A percentile compares a stretch with the other conserved stretches of the same genome.
phyloP scores from a whole-genome alignment of 1,140 invertebrate species.

The Helicoverpa zea region DNA sequence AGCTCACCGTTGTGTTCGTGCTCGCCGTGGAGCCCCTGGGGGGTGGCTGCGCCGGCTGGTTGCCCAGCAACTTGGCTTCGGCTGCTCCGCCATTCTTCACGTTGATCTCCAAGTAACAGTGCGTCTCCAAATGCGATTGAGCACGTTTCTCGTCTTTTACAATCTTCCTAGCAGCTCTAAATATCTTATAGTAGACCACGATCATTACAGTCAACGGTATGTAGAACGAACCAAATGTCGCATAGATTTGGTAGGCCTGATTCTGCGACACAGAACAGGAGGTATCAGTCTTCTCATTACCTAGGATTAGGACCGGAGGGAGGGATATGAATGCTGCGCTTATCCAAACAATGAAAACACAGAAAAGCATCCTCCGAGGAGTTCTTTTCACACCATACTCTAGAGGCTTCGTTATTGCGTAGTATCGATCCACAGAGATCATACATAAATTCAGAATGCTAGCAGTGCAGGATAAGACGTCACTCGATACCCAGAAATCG shows the following conservation, averaged over 20 bases:
- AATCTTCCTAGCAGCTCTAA: slow-evolving; percentile 93
- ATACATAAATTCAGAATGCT: slow-evolving; percentile 97
- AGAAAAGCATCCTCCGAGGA: slow-evolving; percentile 93
- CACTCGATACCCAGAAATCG: slow-evolving; percentile 95
- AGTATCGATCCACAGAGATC: slow-evolving; percentile 96
- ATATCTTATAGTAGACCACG: slow-evolving; percentile 96
- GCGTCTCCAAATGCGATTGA: slow-evolving; percentile 93
- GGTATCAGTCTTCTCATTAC: slow-evolving; percentile 93
- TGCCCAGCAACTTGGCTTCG: slow-evolving; percentile 88
- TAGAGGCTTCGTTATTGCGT: slow-evolving; percentile 96
- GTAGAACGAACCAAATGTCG: slow-evolving; percentile 96
- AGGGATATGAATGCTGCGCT: slow-evolving; percentile 95
- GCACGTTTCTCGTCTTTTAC: slow-evolving; percentile 95
- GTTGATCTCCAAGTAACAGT: slow-evolving; percentile 91
- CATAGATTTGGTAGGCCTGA: slow-evolving; percentile 96
- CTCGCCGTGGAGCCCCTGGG: slow-evolving; percentile 87
- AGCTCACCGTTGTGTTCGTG: slow-evolving; percentile 89
- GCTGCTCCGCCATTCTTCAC: slow-evolving; percentile 90
- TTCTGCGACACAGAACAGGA: slow-evolving; percentile 95
- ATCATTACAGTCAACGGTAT: slow-evolving; percentile 96
- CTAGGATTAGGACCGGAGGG: slow-evolving; percentile 95
- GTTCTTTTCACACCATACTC: slow-evolving; percentile 96
- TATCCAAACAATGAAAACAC: slow-evolving; percentile 96
- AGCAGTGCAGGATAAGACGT: slow-evolving; percentile 94
- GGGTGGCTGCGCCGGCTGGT: slow-evolving; percentile 76